Conservation (phyloP, 2,113 vertebrate genomes). For the Salvelinus sp. region DNA sequence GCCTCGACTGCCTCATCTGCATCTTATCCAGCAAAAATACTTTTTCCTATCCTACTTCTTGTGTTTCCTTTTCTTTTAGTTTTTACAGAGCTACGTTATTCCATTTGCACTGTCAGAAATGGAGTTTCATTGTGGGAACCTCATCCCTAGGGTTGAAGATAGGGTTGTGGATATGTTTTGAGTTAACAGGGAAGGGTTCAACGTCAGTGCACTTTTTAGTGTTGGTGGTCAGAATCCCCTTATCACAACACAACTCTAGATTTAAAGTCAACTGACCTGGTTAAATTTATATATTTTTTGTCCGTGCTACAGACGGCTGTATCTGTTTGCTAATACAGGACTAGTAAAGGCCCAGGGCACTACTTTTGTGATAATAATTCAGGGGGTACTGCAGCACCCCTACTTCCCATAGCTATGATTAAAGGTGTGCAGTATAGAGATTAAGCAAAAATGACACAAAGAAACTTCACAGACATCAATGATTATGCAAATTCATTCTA, state of each 20-base stretch:
- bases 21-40: too few species aligned
- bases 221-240: constrained; percentile 2
- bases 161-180: neutral
- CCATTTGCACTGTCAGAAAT: constrained; percentile 43
- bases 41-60: neutral
- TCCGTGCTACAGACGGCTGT: too few species aligned
- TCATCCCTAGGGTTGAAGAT: neutral
- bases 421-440: neutral
- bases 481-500: constrained; percentile 59
- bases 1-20: neutral
- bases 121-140: neutral
- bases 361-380: too few species aligned
- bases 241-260: neutral
- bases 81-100: constrained; percentile 15
- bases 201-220: constrained; percentile 20
- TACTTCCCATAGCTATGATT: neutral
- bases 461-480: constrained; percentile 17
- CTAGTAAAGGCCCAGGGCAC: too few species aligned
- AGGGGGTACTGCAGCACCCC: too few species aligned
- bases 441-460: neutral
- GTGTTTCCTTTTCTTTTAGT: neutral
- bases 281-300: neutral
- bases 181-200: constrained; percentile 1
- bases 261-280: neutral
- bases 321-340: too few species aligned